Evolutionary conservation across 1,140 invertebrate species (phyloP), one percentile per base, ranked within the genome.

Genomic region (Papilio helenus): DNA sequence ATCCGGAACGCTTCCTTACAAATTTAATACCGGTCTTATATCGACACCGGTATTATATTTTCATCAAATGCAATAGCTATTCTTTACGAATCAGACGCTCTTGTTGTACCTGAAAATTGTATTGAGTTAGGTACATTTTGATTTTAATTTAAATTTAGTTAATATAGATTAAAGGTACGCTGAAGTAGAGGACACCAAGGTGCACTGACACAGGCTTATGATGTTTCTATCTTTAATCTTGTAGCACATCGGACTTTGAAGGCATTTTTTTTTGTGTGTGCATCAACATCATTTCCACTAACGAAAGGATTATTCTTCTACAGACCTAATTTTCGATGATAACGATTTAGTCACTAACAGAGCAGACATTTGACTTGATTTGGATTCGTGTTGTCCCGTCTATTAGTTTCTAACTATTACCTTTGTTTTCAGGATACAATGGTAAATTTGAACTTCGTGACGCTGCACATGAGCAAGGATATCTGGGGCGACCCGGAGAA

Each of bases 401-500:
- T 20, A 20, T 55, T 20, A 9, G n/a, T 55, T 55, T 55, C 51
- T 55, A 51, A 46, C 44, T 14, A n/a, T 55, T 20, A 55, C 51
- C 51, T 55, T 55, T 55, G 8, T n/a, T n/a, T n/a, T 20, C 14
- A 96, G 92, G 88, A 92, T 26, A 95, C 95, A 1, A 79, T 95
- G 26, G 80, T 96, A 1, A 72, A 95, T 5, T 88, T 95, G 0
- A 96, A 96, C 82, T 89, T 96, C 9, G 89, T 92, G 42, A 93
- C 86, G 12, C 88, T 96, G 65, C 95, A 97, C 82, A 90, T 85
- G 72, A 96, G 96, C 88, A 92, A 95, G n/a, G 92, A 95, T 0
- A 81, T 95, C 0, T 98, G 97, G 96, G 95, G 95, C 1, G 95
- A 98, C 85, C 97, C 97, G 0, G 94, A 97, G 55, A 92, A 94